A percentile compares a stretch with the other conserved stretches of the same genome.
These are phyloP conservation scores for Andrena bicolor DNA, from an alignment of 2,888 invertebrate genomes.

Conservation along the genomic window DNA sequence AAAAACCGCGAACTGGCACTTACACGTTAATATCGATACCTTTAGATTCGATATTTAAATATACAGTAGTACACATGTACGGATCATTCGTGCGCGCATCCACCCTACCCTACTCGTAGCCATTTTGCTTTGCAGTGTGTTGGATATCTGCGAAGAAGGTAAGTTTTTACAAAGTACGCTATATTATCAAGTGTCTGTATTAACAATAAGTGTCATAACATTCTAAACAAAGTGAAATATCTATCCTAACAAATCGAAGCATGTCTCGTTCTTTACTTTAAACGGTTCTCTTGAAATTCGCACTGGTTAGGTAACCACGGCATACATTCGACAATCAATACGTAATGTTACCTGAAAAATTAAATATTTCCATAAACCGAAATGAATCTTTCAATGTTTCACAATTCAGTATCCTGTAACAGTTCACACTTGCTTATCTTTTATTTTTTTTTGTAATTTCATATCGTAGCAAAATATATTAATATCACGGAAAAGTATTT, in stretches of 20 bases:
- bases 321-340: constrained; percentile 8
- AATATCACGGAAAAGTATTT: background rate
- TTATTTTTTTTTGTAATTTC: background rate
- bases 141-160: background rate
- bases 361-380: background rate
- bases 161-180: constrained; percentile 18
- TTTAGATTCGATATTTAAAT: constrained; percentile 22
- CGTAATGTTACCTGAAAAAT: constrained; percentile 18
- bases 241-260: background rate
- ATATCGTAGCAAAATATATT: background rate
- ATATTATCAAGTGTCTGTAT: background rate
- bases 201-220: background rate
- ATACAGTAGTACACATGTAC: background rate
- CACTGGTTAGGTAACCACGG: constrained; percentile 39
- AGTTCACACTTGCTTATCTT: background rate
- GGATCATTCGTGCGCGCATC: background rate
- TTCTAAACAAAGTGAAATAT: background rate
- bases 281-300: background rate
- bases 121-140: constrained; percentile 26
- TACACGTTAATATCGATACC: constrained; percentile 35
- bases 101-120: constrained; percentile 13
- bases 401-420: too few relatives aligned
- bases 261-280: background rate
- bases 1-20: background rate
- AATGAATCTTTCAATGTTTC: background rate